Evolutionary conservation across 2,113 vertebrate genomes (phyloP).

Genomic region (Carassius carassius): DNA sequence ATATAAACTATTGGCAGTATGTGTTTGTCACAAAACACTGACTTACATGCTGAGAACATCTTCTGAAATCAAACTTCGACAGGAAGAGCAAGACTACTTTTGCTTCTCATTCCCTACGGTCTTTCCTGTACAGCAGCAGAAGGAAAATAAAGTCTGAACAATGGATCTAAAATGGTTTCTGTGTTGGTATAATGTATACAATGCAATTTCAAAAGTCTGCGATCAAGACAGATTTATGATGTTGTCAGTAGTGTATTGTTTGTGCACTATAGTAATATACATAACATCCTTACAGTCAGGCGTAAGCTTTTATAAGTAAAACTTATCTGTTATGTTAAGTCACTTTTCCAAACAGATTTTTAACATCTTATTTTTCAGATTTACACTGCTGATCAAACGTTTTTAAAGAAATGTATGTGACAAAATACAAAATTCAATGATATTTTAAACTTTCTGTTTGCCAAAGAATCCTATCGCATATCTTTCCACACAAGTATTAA

Average conservation of each 20-base stretch:
- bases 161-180: constrained; percentile 6
- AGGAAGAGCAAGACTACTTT: constrained; percentile 12
- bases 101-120: neutral
- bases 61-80: neutral
- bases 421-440: too few species aligned
- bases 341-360: too few species aligned
- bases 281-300: too few species aligned
- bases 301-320: too few species aligned
- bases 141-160: constrained; percentile 29
- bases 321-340: too few species aligned
- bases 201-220: neutral
- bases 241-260: neutral
- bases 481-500: neutral
- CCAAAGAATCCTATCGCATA: too few species aligned
- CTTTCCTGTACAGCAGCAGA: neutral
- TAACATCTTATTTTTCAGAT: too few species aligned
- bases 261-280: neutral
- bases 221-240: neutral
- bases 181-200: neutral
- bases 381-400: too few species aligned
- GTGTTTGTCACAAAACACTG: constrained; percentile 3
- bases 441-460: too few species aligned
- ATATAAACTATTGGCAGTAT: neutral
- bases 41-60: neutral
- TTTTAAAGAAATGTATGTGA: too few species aligned